These are phyloP conservation scores for Incurvaria masculella DNA, from an alignment of 2,888 invertebrate species.

Conservation along the genomic window DNA sequence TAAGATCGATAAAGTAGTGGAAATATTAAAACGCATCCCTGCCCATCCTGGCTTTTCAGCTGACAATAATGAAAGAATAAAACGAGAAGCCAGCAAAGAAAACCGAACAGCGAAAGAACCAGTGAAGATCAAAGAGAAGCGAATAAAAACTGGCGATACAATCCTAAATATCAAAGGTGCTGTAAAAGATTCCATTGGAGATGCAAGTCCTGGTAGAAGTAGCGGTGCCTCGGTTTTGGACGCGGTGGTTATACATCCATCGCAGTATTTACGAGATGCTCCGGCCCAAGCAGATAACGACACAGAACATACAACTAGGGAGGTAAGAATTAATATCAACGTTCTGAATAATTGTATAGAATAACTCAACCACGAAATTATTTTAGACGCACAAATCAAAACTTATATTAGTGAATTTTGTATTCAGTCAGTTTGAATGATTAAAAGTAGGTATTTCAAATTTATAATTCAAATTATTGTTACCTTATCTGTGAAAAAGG, in stretches of 20 bases:
- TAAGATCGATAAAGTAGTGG: no score
- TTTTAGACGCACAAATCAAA: no score
- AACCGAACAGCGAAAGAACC: neutral
- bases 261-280: conserved; percentile 20
- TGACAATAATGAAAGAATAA: neutral
- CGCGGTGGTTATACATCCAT: conserved; percentile 43
- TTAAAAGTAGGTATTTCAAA: no score
- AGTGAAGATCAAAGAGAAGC: neutral
- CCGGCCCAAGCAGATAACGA: conserved; percentile 17
- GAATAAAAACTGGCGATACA: conserved; percentile 35
- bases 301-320: conserved; percentile 25
- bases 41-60: no score
- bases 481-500: no score
- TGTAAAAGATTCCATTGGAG: conserved; percentile 44
- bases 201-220: conserved; percentile 36
- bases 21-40: no score
- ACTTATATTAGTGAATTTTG: no score
- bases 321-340: no score
- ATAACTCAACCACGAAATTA: no score
- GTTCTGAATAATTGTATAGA: no score
- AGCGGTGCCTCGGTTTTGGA: conserved; percentile 36
- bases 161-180: conserved; percentile 48
- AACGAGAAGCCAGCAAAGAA: neutral
- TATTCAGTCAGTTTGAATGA: no score
- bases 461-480: no score